Conservation (phyloP, 2,888 invertebrate genomes). For the Leptinotarsa rubiginosa region DNA sequence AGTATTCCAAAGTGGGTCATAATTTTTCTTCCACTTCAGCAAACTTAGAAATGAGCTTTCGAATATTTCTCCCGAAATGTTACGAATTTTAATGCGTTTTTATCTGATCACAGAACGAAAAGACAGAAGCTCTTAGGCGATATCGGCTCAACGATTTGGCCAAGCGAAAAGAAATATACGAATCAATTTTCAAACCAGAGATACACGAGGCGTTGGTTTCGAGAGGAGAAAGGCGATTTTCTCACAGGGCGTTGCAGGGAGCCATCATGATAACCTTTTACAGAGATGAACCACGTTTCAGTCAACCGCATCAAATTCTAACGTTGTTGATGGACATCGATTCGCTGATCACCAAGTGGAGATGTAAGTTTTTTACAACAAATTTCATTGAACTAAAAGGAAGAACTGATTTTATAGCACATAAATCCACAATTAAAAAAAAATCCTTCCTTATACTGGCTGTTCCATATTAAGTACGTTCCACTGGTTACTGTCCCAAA, state of each 20-base stretch:
- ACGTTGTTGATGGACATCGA: slow-evolving; percentile 97
- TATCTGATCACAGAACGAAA: slow-evolving; percentile 52
- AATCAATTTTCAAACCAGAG: slow-evolving; percentile 87
- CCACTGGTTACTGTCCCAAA: no score
- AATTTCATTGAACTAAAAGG: neutral
- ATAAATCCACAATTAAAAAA: no score
- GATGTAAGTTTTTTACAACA: slow-evolving; percentile 79
- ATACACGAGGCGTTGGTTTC: slow-evolving; percentile 86
- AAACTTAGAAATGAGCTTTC: neutral
- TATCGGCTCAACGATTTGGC: slow-evolving; percentile 80
- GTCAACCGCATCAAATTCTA: slow-evolving; percentile 96
- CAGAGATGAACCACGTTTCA: slow-evolving; percentile 96
- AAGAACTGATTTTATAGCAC: no score
- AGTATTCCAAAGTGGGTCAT: neutral
- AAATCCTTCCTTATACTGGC: no score
- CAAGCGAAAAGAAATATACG: slow-evolving; percentile 86
- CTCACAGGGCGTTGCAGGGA: slow-evolving; percentile 90
- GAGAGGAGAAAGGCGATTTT: slow-evolving; percentile 89
- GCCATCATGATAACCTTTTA: slow-evolving; percentile 98
- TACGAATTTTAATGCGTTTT: slow-evolving; percentile 13
- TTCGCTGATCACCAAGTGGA: slow-evolving; percentile 98
- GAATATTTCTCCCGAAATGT: slow-evolving; percentile 14
- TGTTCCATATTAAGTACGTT: no score
- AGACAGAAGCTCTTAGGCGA: slow-evolving; percentile 64
- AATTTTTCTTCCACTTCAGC: neutral